Percentiles rank a stretch among this genome's conserved stretches.
These are phyloP conservation scores for Meloidogyne floridensis DNA, from an alignment of 1,140 invertebrate genomes.

Conservation along the genomic window DNA sequence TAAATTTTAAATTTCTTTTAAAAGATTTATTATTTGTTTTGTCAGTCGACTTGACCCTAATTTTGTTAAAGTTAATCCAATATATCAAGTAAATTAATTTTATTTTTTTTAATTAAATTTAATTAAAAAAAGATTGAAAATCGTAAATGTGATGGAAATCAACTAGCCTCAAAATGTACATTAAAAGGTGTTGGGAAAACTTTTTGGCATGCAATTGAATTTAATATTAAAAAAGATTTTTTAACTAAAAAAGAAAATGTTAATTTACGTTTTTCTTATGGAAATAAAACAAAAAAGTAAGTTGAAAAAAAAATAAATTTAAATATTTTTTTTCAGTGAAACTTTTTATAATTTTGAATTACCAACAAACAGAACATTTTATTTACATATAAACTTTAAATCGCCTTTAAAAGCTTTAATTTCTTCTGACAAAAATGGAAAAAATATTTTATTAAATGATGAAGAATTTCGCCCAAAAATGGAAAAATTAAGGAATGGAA, in stretches of 20 bases:
- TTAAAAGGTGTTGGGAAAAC: neutral
- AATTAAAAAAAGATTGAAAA: conserved; percentile 1
- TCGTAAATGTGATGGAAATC: conserved; percentile 4
- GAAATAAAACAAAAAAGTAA: neutral
- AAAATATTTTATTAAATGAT: conserved; percentile 7
- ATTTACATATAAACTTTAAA: conserved; percentile 7
- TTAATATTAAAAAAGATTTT: neutral
- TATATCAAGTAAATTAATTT: neutral
- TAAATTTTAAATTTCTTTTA: neutral
- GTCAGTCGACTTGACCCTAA: neutral
- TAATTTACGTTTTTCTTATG: conserved; percentile 7
- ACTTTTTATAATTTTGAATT: conserved; percentile 4
- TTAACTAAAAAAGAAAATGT: neutral
- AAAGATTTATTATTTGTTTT: conserved; percentile 1
- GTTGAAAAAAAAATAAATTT: neutral
- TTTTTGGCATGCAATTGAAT: neutral
- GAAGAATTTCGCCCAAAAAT: conserved; percentile 1
- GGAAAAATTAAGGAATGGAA: conserved; percentile 7
- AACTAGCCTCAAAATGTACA: neutral
- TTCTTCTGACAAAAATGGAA: conserved; percentile 1
- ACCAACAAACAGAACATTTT: conserved; percentile 9
- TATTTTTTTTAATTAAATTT: neutral
- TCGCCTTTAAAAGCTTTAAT: neutral
- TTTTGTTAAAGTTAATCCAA: neutral
- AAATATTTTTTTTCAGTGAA: neutral